A percentile compares a stretch with the other conserved stretches of the same genome.
Evolutionary conservation across 2,888 invertebrate genomes (phyloP).

Genomic region (Nomada ruficornis): DNA sequence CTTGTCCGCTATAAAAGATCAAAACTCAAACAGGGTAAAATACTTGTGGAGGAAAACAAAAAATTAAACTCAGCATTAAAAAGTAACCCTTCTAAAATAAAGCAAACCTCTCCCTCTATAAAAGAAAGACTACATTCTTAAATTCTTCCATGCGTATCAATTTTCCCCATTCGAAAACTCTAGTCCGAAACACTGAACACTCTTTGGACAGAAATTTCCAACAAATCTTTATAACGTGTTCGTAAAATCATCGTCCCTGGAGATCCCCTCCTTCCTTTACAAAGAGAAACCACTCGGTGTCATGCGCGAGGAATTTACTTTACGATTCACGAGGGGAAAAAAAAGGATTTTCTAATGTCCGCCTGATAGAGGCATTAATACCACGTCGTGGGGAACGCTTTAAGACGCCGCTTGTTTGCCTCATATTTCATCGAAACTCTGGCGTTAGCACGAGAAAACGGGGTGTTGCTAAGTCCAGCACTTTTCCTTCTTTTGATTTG

Average conservation of each 20-base stretch:
- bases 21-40: no score
- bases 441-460: slow-evolving; percentile 8
- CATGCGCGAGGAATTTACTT: slow-evolving; percentile 17
- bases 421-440: slow-evolving; percentile 27
- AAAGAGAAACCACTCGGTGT: slow-evolving; percentile 11
- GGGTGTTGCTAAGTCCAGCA: neutral
- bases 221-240: neutral
- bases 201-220: neutral
- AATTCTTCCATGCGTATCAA: neutral
- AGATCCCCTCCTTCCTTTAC: neutral
- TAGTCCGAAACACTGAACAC: neutral
- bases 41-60: no score
- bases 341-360: slow-evolving; percentile 17
- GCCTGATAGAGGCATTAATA: slow-evolving; percentile 33
- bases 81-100: no score
- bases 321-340: neutral
- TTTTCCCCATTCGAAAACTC: neutral
- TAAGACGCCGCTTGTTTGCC: neutral
- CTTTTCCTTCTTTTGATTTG: slow-evolving; percentile 1
- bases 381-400: neutral
- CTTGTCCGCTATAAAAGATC: no score
- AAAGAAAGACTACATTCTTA: no score
- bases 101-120: no score
- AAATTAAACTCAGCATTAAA: no score
- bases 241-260: neutral